Base-by-base conservation (phyloP, 53 echinoderm and acorn worm genomes). In the Apostichopus leukothele region DNA sequence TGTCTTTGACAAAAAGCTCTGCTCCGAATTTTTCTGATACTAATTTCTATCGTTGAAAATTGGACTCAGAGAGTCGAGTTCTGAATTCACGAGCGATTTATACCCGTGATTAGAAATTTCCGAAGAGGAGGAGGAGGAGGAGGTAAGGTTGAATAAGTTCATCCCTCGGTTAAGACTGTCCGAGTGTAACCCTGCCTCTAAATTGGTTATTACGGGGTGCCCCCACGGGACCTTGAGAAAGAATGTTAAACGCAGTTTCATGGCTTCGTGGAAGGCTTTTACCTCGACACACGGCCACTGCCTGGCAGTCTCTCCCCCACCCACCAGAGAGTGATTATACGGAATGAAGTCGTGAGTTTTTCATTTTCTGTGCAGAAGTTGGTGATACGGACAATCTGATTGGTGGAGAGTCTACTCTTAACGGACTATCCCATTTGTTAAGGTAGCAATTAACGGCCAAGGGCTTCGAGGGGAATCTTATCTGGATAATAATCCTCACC, bases 291-390 rank as follows among this genome's bases (percentile, higher is more conserved):
- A 39, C 3, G 39, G 39, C 39, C 39, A 3, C 39, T 39, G 39
- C 39, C 2, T 39, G 39, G 39, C 39, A 39, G 39, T 39, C 39
- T 39, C 39, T 39, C 3, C 39, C 39, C 39, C 25, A 25, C 25
- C 39, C 39, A 39, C 39, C 39, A 39, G 39, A 39, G 39, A 39
- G 39, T 39, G 39, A 39, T 39, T 39, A 39, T 39, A 55, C 4
- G 59, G 81, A 54, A 59, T 81, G 60, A 81, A 81, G 81, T 52
- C 3, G 18, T 52, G 81, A 81, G 81, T 81, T 81, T 81, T 81
- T 81, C 81, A 81, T 81, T 81, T 81, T 81, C 79, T 81, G 81
- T 81, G 81, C 81, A 81, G 81, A 81, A 81, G 81, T 81, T 81
- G 81, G 81, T 81, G 81, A 23, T 81, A 81, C 81, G 81, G 55